Evolutionary conservation across 64 coral and sea anemone species (phyloP).

Genomic region (Hydrozoanthus tunicans): DNA sequence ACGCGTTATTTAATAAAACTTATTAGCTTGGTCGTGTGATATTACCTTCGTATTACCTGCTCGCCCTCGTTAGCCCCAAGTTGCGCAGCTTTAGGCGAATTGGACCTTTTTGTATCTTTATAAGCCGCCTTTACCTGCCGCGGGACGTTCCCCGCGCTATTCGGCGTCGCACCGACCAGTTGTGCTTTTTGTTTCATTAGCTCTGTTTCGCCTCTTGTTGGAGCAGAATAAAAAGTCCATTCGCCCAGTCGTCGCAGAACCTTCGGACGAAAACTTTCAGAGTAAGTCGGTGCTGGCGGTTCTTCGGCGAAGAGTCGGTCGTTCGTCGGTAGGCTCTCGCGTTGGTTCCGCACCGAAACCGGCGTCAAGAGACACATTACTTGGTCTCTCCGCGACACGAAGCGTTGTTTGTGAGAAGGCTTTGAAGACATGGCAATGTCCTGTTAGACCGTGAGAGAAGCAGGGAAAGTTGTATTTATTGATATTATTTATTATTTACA

Average conservation of each 20-base stretch:
- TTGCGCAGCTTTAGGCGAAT: not conserved
- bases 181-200: not conserved
- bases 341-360: not conserved
- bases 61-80: not conserved
- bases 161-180: not conserved
- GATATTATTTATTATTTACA: too few species aligned
- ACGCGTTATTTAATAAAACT: too few species aligned
- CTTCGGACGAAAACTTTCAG: conserved; percentile 33
- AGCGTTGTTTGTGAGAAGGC: conserved; percentile 30
- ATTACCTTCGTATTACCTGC: conserved; percentile 16
- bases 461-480: too few species aligned
- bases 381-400: conserved; percentile 22
- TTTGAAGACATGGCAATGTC: not conserved
- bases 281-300: conserved; percentile 10
- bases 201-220: conserved; percentile 14
- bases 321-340: not conserved
- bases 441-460: not conserved
- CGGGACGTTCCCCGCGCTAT: not conserved
- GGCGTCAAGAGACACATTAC: conserved; percentile 47
- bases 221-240: conserved; percentile 39
- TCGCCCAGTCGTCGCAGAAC: conserved; percentile 7
- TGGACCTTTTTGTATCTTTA: not conserved
- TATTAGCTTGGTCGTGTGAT: too few species aligned
- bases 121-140: not conserved
- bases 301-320: conserved; percentile 37